Percentiles rank a stretch among this genome's conserved stretches.
Conservation (phyloP, 2,888 invertebrate species). For the Aradus depressus region DNA sequence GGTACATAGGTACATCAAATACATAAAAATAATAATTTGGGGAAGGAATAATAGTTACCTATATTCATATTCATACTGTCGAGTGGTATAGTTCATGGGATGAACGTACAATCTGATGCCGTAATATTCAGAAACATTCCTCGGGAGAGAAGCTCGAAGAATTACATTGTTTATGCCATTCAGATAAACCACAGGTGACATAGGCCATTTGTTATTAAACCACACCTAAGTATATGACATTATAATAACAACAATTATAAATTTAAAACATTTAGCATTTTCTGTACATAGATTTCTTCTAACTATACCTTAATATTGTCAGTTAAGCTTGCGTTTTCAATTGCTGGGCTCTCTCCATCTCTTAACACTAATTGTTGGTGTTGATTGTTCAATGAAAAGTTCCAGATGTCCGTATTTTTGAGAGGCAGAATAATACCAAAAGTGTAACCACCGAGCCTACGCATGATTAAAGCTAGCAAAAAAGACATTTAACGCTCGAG, state of each 20-base stretch:
- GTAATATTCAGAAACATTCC: slow-evolving; percentile 26
- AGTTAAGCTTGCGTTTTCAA: neutral
- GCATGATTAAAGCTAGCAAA: neutral
- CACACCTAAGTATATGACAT: slow-evolving; percentile 42
- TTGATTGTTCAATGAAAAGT: neutral
- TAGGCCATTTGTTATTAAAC: slow-evolving; percentile 85
- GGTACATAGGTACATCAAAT: neutral
- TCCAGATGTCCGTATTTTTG: slow-evolving; percentile 14
- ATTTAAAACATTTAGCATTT: neutral
- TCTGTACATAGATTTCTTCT: neutral
- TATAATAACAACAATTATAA: neutral
- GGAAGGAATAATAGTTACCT: slow-evolving; percentile 15
- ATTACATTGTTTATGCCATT: slow-evolving; percentile 56
- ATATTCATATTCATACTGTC: slow-evolving; percentile 39
- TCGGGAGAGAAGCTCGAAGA: slow-evolving; percentile 41
- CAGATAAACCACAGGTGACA: slow-evolving; percentile 60
- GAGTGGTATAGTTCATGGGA: slow-evolving; percentile 45
- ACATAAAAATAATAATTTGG: no score
- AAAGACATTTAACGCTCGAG: neutral
- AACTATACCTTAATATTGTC: slow-evolving; percentile 18
- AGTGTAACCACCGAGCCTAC: slow-evolving; percentile 22
- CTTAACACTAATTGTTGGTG: no score
- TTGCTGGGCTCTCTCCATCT: no score
- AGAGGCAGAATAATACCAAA: slow-evolving; percentile 22
- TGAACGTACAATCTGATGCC: slow-evolving; percentile 24